Conservation (phyloP, 2,113 vertebrate species). For the Enhydra lutris region DNA sequence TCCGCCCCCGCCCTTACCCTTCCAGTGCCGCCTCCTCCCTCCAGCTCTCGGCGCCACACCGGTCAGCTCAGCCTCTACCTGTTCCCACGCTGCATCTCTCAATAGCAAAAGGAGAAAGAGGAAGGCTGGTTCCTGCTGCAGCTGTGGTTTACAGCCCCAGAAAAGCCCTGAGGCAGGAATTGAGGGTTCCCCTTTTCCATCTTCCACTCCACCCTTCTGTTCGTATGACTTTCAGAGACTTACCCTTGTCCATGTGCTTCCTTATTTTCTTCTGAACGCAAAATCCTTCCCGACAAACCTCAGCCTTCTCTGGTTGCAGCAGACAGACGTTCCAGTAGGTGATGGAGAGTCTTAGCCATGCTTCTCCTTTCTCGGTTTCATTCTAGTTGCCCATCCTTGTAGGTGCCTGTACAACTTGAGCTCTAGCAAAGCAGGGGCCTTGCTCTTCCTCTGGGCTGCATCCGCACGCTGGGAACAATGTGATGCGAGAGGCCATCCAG, state of each 20-base stretch:
- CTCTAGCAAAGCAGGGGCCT: background rate
- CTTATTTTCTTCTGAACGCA: background rate
- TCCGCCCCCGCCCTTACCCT: background rate
- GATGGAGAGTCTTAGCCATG: background rate
- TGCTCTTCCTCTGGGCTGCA: background rate
- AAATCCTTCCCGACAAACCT: background rate
- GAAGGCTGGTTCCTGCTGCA: accelerated
- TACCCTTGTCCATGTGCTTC: background rate
- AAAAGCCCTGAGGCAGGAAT: background rate
- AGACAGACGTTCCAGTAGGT: background rate
- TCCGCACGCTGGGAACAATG: background rate
- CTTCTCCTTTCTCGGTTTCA: background rate
- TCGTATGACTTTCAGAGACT: background rate
- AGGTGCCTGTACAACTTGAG: background rate
- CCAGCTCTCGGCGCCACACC: accelerated
- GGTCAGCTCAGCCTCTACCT: background rate
- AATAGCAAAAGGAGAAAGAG: background rate
- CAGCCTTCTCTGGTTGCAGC: background rate
- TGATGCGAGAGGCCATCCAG: accelerated
- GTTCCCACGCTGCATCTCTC: accelerated
- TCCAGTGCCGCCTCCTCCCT: accelerated
- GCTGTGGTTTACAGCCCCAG: background rate
- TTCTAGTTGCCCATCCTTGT: accelerated
- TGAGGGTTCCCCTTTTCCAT: background rate
- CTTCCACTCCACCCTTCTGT: background rate